A percentile compares a stretch with the other conserved stretches of the same genome.
Conservation (phyloP, 2,888 invertebrate genomes). For the Amphipoea lucens region DNA sequence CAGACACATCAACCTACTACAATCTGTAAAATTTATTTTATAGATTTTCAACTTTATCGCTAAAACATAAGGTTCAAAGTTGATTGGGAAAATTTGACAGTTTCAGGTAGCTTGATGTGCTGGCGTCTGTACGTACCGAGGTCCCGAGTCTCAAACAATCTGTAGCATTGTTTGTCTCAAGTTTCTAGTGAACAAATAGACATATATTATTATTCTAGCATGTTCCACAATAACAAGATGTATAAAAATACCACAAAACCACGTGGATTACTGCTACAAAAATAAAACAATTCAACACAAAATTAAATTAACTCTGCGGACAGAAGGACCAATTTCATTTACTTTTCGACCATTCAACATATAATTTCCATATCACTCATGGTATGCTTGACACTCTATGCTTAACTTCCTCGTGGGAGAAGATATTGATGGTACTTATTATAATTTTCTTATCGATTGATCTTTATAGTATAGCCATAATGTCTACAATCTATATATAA, state of each 20-base stretch:
- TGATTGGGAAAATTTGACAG: too few species aligned
- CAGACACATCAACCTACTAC: too few species aligned
- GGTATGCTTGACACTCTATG: too few species aligned
- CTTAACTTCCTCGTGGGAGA: background rate
- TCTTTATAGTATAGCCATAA: constrained; percentile 2
- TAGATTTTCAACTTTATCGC: too few species aligned
- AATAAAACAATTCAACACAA: constrained; percentile 17
- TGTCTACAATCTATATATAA: constrained; percentile 27
- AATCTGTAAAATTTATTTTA: too few species aligned
- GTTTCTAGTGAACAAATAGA: background rate
- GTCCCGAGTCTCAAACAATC: constrained; percentile 16
- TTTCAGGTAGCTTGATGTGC: too few species aligned
- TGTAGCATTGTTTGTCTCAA: background rate
- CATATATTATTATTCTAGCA: background rate
- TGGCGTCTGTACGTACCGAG: too few species aligned
- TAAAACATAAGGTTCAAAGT: too few species aligned
- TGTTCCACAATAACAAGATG: constrained; percentile 7
- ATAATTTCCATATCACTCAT: background rate
- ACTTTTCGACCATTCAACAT: background rate
- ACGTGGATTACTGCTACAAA: constrained; percentile 7
- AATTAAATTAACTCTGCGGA: constrained; percentile 5
- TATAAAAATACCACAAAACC: constrained; percentile 9
- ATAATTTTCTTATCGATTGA: background rate
- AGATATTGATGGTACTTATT: too few species aligned
- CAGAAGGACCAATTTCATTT: constrained; percentile 27